phyloP scores from a whole-genome alignment of 2,797 vertebrate genomes.

The Galaxias olidus region DNA sequence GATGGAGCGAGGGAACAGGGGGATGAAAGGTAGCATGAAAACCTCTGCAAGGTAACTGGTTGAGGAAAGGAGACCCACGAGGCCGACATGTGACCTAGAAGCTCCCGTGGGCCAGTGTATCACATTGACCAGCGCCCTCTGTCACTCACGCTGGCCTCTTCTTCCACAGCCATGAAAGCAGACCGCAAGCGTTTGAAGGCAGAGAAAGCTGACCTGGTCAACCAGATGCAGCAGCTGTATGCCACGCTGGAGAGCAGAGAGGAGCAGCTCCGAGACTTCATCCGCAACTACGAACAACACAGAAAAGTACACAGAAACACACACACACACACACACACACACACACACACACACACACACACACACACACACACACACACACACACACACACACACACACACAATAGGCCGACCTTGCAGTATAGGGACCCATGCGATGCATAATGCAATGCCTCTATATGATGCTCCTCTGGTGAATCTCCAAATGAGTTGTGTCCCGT shows the following conservation, averaged over 20 bases:
- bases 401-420: neutral
- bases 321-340: neutral
- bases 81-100: too few relatives aligned
- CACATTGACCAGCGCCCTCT: neutral
- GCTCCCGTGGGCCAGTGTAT: too few relatives aligned
- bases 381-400: neutral
- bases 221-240: constrained; percentile 98
- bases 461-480: neutral
- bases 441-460: too few relatives aligned
- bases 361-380: neutral
- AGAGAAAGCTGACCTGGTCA: constrained; percentile 94
- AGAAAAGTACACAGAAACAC: constrained; percentile 82
- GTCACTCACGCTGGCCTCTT: neutral
- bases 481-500: neutral
- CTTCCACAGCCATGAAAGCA: constrained; percentile 89
- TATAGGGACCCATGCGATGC: too few relatives aligned
- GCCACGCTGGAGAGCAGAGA: constrained; percentile 95
- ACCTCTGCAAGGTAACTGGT: constrained; percentile 12
- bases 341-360: constrained; percentile 1
- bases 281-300: constrained; percentile 97
- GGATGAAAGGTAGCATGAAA: constrained; percentile 11
- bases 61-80: constrained; percentile 19
- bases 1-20: constrained; percentile 25
- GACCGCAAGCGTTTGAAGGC: constrained; percentile 94
- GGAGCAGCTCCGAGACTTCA: constrained; percentile 96